These are phyloP conservation scores for Carassius auratus DNA, from an alignment of 2,113 vertebrate species.

Conservation along the genomic window DNA sequence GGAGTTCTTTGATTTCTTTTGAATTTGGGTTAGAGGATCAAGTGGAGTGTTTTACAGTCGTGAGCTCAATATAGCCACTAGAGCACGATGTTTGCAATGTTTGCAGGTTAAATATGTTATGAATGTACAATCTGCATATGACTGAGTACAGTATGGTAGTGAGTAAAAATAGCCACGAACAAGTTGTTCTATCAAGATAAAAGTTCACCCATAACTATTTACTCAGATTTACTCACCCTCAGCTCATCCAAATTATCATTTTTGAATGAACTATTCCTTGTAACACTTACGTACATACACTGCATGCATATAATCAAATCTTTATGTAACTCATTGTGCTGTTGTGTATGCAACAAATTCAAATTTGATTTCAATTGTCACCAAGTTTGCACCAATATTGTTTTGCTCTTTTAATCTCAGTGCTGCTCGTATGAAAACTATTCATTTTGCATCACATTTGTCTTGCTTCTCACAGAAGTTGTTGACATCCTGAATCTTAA, in stretches of 20 bases:
- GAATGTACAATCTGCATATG: not conserved
- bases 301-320: not conserved
- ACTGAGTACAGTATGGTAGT: not conserved
- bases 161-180: conserved; percentile 38
- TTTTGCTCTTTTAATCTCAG: not conserved
- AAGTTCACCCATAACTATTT: no score
- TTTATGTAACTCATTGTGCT: not conserved
- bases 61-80: not conserved
- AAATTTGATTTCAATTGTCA: not conserved
- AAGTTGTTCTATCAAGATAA: not conserved
- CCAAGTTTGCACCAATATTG: not conserved
- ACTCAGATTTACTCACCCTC: no score
- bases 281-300: not conserved
- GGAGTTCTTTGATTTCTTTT: not conserved
- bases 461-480: conserved; percentile 18
- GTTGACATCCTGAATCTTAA: conserved; percentile 51
- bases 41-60: not conserved
- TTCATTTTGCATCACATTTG: conserved; percentile 4
- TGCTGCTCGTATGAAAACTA: not conserved
- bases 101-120: not conserved
- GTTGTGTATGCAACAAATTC: not conserved
- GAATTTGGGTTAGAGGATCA: not conserved
- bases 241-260: no score
- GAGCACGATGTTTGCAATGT: not conserved
- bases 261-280: no score